phyloP scores from a whole-genome alignment of 2,113 vertebrate species.

The Elachura formosa region DNA sequence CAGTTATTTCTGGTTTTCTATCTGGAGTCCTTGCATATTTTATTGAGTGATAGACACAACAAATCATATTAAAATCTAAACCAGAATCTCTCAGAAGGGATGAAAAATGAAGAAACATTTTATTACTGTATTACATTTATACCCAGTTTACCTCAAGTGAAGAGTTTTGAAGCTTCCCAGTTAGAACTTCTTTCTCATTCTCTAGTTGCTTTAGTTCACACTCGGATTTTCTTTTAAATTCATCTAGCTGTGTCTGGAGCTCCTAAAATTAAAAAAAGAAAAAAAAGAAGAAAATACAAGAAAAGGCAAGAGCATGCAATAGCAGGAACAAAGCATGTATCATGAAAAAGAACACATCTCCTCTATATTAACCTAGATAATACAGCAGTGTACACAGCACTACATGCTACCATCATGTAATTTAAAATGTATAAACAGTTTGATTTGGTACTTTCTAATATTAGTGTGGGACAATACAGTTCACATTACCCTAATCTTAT shows the following conservation, averaged over 20 bases:
- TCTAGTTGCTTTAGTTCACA: slow-evolving; percentile 75
- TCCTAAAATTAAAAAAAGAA: slow-evolving; percentile 49
- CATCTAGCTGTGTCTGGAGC: slow-evolving; percentile 75
- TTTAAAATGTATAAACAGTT: background rate
- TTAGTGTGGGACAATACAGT: background rate
- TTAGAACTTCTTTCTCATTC: slow-evolving; percentile 79
- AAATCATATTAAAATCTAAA: background rate
- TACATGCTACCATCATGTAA: background rate
- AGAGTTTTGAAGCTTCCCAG: slow-evolving; percentile 77
- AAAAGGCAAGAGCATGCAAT: background rate
- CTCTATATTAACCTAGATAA: background rate
- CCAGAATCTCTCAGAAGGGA: background rate
- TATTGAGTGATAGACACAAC: background rate
- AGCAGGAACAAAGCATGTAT: background rate
- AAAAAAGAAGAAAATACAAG: background rate
- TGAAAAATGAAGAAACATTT: background rate
- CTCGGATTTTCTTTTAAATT: slow-evolving; percentile 78
- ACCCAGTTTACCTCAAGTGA: slow-evolving; percentile 75
- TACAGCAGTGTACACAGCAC: background rate
- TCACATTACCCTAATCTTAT: background rate
- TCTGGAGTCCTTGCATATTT: background rate
- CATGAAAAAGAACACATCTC: background rate
- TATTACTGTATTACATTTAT: background rate
- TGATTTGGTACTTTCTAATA: background rate
- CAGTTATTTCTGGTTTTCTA: background rate